Base-by-base conservation (phyloP, 2,888 invertebrate genomes). In the Eurytoma californica region DNA sequence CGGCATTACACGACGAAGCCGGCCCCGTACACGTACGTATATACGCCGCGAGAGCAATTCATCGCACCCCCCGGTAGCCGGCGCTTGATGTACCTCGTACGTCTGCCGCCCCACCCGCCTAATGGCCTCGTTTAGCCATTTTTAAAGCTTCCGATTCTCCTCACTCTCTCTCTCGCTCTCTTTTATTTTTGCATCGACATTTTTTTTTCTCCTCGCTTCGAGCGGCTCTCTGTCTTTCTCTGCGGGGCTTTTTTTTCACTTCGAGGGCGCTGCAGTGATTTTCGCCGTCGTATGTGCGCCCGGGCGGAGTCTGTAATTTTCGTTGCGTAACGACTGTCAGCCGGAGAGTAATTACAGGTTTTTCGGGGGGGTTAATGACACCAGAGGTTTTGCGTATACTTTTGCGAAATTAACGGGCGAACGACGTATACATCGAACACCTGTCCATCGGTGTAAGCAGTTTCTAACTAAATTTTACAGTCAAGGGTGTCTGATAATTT, bases 61-160 rank as follows among this genome's bases (percentile, higher is more conserved):
- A 20, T 47, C 72, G 39, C 51, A 18, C 47, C 20, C 13, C 63
- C 51, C 30, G 30, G 4, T 18, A 14, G 28, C 18, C 61, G 51
- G 30, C 53, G 51, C 61, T 39, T 39, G 39, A 39, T 39, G 39
- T 39, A 39, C 39, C 39, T 63, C 68, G 67, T 70, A 72, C 72
- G 47, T 72, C 51, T 16, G 49, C 61, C 18, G 39, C 14, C 16
- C 47, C 18, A 39, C 47, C 57, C 20, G 69, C 72, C 63, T 80
- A 80, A 80, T 80, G 78, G 75, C 68, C 74, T 78, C 78, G 80
- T 74, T 80, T 80, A 77, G 61, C 77, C 70, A 80, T 80, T 80
- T 80, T 80, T 75, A 70, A 72, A 74, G 74, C 72, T 72, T 74
- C 70, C 77, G 66, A 70, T 74, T 80, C 60, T 77, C 68, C n/a